Base-by-base conservation (phyloP, 2,888 invertebrate species). In the Lissonota sp. region DNA sequence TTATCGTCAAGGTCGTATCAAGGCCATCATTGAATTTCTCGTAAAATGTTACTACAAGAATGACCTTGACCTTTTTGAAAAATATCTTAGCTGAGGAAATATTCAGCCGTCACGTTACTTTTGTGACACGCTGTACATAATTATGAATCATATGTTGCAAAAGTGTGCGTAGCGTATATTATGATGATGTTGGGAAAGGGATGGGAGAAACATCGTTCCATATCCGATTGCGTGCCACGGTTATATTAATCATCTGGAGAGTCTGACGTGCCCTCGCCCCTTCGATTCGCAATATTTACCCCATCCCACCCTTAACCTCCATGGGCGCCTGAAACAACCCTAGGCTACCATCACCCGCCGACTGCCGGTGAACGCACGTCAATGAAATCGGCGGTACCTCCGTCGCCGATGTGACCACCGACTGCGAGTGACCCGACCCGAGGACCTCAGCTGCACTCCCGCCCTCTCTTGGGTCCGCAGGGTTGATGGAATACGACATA, bases 181-280 rank as follows among this genome's bases (percentile, higher is more conserved):
- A 26, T 26, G 26, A 26, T 26, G 26, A 26, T 26, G 26, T 26
- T 26, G 80, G 7, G 8, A 26, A n/a, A n/a, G 51, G 51, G 10
- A 26, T 4, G 39, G 49, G 66, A 67, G 49, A 51, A 62, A 57
- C 44, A 26, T 67, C 75, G 88, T 88, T 87, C 86, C 89, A 93
- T n/a, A n/a, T 93, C 93, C 92, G 93, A 93, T 93, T 92, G 94
- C 93, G 93, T 94, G 93, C 92, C 91, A 90, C 90, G 89, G 90
- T 91, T 92, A 92, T 93, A 94, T 94, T 94, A 94, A 94, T 94
- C 93, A 93, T 93, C 79, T 26, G 26, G 90, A 90, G 91, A 91
- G 92, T 91, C 92, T 93, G 93, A 93, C 93, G 91, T 92, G 89
- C 92, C 91, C 91, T 90, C 91, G 88, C 90, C 90, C 90, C 90